phyloP scores from a whole-genome alignment of 2,888 invertebrate species.

The Pseudoips prasinana region DNA sequence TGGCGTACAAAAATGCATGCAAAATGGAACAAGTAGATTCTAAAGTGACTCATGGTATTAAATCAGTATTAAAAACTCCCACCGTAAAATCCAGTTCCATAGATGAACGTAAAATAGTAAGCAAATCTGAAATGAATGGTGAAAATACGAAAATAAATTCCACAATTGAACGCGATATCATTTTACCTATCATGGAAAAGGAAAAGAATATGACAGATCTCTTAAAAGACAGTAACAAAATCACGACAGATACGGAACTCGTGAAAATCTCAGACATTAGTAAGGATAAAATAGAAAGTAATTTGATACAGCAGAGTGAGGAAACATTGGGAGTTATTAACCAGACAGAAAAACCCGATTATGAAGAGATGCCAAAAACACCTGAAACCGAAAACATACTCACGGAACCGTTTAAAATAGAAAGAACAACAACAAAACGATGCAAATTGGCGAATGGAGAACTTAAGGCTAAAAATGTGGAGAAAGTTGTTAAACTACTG shows the following conservation, averaged over 20 bases:
- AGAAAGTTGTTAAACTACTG: conserved; percentile 68
- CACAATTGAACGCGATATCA: conserved; percentile 22
- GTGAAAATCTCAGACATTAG: conserved; percentile 14
- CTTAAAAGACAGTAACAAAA: conserved; percentile 27
- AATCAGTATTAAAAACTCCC: conserved; percentile 70
- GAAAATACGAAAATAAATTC: conserved; percentile 32
- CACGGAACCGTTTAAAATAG: conserved; percentile 12
- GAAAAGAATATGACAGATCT: conserved; percentile 31
- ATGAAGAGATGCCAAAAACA: conserved; percentile 20
- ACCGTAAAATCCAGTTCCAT: conserved; percentile 49
- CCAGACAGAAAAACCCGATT: conserved; percentile 19
- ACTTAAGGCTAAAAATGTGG: conserved; percentile 63
- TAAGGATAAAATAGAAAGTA: conserved; percentile 17
- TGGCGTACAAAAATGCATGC: conserved; percentile 62
- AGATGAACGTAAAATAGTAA: conserved; percentile 41
- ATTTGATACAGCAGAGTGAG: conserved; percentile 18
- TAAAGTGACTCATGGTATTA: conserved; percentile 60
- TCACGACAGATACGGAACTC: conserved; percentile 9
- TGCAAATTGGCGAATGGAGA: conserved; percentile 56
- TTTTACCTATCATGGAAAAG: conserved; percentile 24
- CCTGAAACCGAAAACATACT: conserved; percentile 22
- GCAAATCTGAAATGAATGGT: conserved; percentile 29
- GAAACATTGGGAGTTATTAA: conserved; percentile 28
- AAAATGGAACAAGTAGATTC: conserved; percentile 68
- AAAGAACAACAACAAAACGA: conserved; percentile 39